Evolutionary conservation across 2,888 invertebrate genomes (phyloP), one percentile per base, ranked within the genome.

Genomic region (Synanthedon formicaeformis): DNA sequence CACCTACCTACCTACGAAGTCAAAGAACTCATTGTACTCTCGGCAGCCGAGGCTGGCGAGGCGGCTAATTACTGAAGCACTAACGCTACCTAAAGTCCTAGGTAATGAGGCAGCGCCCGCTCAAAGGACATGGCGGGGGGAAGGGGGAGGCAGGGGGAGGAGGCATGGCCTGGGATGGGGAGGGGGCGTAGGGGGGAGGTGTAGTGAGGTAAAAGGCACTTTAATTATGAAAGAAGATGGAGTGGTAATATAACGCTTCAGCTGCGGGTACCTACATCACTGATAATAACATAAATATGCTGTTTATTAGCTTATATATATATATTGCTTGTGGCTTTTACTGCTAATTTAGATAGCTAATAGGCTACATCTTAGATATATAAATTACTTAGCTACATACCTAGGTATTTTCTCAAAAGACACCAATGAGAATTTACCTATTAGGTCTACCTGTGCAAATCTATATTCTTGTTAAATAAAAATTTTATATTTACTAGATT

Each of bases 221-320:
- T 76, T 82, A 84, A 85, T 85, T 84, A 85, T 83, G 82, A 82
- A 83, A 81, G 81, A 83, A 85, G 81, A 84, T 84, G 80, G 85
- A 77, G 71, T 71, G 75, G 78, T 72, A 75, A 73, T 71, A 66
- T 68, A 70, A 67, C 64, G 65, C 55, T 18, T 49, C 18, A 49
- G 14, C 45, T 14, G 14, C 45, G 14, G 23, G 23, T 18, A 18
- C n/a, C n/a, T n/a, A n/a, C 11, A 12, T 10, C 14, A 18, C 49
- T 45, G 45, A 45, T 45, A 45, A 2, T 45, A 34, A 34, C 10
- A 45, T 45, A 5, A 45, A 45, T 45, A 45, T 3, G 13, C 14
- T 13, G 45, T 45, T 4, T 45, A 14, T 45, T 45, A 6, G 12
- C 14, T n/a, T 41, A 41, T 2, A 41, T n/a, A n/a, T 4, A 5